Conservation (phyloP, 2,113 vertebrate genomes). For the Phylloscopus trochiloides region DNA sequence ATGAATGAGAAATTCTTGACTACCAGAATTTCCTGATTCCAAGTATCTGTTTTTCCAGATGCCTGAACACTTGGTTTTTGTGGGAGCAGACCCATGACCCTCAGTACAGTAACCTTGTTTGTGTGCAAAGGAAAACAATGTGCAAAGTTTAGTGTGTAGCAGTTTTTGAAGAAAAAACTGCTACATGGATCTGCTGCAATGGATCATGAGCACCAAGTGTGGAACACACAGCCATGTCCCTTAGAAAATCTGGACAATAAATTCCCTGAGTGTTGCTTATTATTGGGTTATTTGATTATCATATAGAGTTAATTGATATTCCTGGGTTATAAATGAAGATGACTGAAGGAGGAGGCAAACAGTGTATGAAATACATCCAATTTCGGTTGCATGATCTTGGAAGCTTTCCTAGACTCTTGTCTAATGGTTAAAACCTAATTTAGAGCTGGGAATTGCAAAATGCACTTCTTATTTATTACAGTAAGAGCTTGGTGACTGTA, state of each 20-base stretch:
- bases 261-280: neutral
- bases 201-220: neutral
- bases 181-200: too few relatives aligned
- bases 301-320: neutral
- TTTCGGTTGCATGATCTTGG: neutral
- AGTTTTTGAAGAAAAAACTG: neutral
- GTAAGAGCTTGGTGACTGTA: neutral
- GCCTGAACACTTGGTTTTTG: neutral
- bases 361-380: neutral
- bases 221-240: neutral
- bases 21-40: neutral
- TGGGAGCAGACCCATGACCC: neutral
- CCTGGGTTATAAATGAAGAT: neutral
- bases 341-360: neutral
- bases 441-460: neutral
- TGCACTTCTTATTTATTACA: neutral
- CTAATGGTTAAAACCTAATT: neutral
- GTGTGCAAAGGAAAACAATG: neutral
- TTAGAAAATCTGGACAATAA: neutral
- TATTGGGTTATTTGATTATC: neutral
- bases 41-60: neutral
- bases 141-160: neutral
- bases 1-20: neutral
- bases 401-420: neutral
- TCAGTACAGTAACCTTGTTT: neutral